A percentile compares a stretch with the other conserved stretches of the same genome.
Conservation (phyloP, 2,797 vertebrate genomes). For the Selene dorsalis region DNA sequence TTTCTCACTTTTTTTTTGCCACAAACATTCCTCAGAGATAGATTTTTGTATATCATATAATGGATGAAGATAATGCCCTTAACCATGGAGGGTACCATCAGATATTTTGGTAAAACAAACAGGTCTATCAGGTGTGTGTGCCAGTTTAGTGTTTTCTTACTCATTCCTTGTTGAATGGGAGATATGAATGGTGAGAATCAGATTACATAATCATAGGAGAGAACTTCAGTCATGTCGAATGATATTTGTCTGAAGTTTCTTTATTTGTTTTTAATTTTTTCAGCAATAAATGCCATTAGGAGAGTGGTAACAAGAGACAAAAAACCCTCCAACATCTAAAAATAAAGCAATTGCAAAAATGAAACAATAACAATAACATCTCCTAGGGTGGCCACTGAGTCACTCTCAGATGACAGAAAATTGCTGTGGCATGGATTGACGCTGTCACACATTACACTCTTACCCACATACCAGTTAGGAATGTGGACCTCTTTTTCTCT, state of each 20-base stretch:
- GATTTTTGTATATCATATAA: neutral
- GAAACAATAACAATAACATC: neutral
- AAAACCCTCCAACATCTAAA: neutral
- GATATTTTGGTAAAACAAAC: neutral
- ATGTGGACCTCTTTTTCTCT: conserved; percentile 34
- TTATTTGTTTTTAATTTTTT: neutral
- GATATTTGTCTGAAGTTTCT: neutral
- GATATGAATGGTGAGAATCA: neutral
- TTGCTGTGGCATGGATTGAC: neutral
- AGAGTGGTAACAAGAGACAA: neutral
- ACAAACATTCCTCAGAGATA: neutral
- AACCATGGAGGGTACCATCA: neutral
- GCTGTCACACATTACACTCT: neutral
- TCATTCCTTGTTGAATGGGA: neutral
- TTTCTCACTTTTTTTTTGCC: neutral
- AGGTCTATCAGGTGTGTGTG: neutral
- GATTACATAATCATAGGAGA: neutral
- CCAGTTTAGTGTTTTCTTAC: neutral
- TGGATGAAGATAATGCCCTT: neutral
- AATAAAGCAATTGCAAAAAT: neutral
- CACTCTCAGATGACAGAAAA: neutral
- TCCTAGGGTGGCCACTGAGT: neutral
- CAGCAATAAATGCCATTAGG: neutral
- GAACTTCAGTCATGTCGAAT: neutral
- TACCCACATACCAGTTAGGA: conserved; percentile 3